phyloP scores from a whole-genome alignment of 2,113 vertebrate genomes.

The Monopterus albus region DNA sequence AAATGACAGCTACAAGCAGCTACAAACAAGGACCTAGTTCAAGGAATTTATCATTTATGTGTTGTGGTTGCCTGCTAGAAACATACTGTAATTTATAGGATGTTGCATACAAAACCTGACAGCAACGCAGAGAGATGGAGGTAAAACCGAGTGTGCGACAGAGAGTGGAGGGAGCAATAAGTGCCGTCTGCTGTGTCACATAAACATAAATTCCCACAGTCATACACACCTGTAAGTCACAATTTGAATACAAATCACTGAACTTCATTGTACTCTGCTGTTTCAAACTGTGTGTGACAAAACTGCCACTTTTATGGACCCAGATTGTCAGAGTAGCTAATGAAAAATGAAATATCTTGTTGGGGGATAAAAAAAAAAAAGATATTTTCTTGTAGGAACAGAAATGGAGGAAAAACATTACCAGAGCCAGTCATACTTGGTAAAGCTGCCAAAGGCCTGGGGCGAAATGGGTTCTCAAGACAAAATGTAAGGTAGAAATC shows the following conservation, averaged over 20 bases:
- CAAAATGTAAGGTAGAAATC: neutral
- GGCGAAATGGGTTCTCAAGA: neutral
- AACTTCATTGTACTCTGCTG: neutral
- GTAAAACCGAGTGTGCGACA: neutral
- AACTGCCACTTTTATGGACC: neutral
- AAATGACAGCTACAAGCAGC: neutral
- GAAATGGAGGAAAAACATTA: too few relatives aligned
- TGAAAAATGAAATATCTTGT: neutral
- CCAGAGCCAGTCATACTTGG: too few relatives aligned
- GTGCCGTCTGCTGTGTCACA: neutral
- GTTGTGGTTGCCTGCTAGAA: neutral
- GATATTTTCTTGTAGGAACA: too few relatives aligned
- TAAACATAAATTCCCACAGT: neutral
- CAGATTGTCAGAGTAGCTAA: neutral
- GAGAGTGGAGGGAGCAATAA: neutral
- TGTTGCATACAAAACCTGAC: neutral
- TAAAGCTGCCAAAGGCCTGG: too few relatives aligned
- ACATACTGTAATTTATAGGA: neutral
- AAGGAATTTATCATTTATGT: neutral
- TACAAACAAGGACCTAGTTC: neutral
- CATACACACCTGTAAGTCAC: neutral
- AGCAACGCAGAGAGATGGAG: neutral
- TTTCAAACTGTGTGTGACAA: neutral
- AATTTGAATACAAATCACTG: conserved; percentile 1
- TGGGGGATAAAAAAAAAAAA: too few relatives aligned